These are phyloP conservation scores for Bergia sp. DNA, from an alignment of 92 coral and sea anemone genomes.

Conservation along the genomic window DNA sequence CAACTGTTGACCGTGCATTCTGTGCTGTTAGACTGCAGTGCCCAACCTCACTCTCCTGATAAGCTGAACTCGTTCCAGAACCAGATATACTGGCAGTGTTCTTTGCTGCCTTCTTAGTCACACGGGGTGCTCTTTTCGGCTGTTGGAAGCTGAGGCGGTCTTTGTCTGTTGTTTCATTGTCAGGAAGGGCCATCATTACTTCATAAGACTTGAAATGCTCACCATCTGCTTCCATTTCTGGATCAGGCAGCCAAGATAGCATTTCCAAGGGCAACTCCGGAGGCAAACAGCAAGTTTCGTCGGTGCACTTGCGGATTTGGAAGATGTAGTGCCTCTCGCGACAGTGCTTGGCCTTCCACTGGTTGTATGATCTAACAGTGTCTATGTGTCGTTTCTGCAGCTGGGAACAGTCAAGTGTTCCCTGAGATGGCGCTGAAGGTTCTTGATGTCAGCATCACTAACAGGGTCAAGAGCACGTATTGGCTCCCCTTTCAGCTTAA, in stretches of 20 bases:
- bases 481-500: background rate
- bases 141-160: background rate
- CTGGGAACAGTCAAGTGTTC: conserved; percentile 29
- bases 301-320: conserved; percentile 1
- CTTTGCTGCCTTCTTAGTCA: background rate
- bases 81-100: background rate
- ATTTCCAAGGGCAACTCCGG: conserved; percentile 38
- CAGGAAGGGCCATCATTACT: background rate
- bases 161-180: background rate
- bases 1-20: conserved; percentile 43
- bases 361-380: background rate
- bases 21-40: conserved; percentile 32
- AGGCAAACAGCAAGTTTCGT: conserved; percentile 43
- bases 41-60: background rate
- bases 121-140: background rate
- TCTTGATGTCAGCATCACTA: background rate
- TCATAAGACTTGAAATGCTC: conserved; percentile 11
- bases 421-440: conserved; percentile 2
- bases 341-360: background rate
- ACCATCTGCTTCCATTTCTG: background rate
- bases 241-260: conserved; percentile 47
- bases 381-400: conserved; percentile 20
- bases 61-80: background rate
- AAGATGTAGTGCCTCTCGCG: conserved; percentile 5
- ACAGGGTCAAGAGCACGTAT: conserved; percentile 3